A percentile compares a stretch with the other conserved stretches of the same genome.
These are phyloP conservation scores for Virgularia gustaviana DNA, from an alignment of 92 coral and sea anemone species.

Conservation along the genomic window DNA sequence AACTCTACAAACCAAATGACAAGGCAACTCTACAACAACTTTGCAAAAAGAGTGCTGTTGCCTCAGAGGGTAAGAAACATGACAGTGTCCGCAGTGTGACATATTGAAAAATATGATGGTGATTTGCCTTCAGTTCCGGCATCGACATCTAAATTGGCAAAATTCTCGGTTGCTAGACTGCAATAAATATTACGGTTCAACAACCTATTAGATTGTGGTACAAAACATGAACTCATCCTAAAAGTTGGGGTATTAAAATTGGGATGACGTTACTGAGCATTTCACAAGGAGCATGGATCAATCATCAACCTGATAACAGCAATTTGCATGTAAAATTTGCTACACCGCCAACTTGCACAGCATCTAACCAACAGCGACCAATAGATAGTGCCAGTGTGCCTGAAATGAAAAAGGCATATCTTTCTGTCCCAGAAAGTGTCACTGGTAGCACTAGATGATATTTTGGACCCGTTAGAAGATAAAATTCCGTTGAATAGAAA, in stretches of 20 bases:
- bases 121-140: conserved; percentile 32
- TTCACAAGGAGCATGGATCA: conserved; percentile 46
- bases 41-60: conserved; percentile 13
- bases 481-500: conserved; percentile 22
- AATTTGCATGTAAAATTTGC: conserved; percentile 23
- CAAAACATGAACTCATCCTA: too few relatives aligned
- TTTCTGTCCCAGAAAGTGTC: conserved; percentile 34
- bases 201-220: conserved; percentile 53
- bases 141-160: conserved; percentile 27
- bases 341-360: conserved; percentile 37
- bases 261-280: conserved; percentile 33
- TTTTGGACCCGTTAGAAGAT: conserved; percentile 23
- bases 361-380: conserved; percentile 35
- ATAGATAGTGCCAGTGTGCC: conserved; percentile 53
- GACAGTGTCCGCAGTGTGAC: conserved; percentile 40
- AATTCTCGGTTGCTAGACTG: conserved; percentile 29
- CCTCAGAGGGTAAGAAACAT: conserved; percentile 54
- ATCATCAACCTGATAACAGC: conserved; percentile 34
- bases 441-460: conserved; percentile 38
- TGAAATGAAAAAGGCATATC: background rate
- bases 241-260: conserved; percentile 54
- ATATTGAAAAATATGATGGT: conserved; percentile 37
- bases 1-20: conserved; percentile 33
- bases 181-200: conserved; percentile 45
- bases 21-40: conserved; percentile 29